Conservation (phyloP, 2,797 vertebrate species). For the Notamacropus eugenii region DNA sequence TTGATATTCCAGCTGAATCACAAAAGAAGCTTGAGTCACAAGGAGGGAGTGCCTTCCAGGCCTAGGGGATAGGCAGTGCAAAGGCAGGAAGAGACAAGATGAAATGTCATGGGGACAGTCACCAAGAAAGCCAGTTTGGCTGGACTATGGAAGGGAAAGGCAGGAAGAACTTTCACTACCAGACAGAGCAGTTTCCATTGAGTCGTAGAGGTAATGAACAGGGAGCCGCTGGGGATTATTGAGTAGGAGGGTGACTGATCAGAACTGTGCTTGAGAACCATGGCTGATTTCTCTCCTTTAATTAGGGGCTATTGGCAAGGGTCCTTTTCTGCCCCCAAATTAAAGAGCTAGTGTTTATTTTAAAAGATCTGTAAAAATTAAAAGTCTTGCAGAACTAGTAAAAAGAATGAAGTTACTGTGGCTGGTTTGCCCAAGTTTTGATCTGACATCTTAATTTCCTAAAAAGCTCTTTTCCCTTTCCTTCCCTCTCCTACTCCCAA, state of each 20-base stretch:
- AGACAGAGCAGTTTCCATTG: neutral
- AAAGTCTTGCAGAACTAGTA: neutral
- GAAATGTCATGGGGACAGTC: neutral
- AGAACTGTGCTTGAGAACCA: neutral
- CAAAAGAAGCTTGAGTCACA: neutral
- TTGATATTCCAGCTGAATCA: neutral
- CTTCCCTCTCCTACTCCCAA: neutral
- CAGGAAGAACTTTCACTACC: neutral
- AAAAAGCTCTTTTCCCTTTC: neutral
- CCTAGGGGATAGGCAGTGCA: fast-evolving
- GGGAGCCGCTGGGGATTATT: neutral
- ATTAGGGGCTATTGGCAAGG: neutral
- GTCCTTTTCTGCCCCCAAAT: neutral
- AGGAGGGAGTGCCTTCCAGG: neutral
- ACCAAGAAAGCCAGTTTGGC: neutral
- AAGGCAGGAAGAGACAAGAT: neutral
- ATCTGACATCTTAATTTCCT: slow-evolving; percentile 28
- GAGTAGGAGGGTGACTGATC: neutral
- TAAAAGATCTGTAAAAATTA: neutral
- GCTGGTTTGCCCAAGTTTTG: neutral
- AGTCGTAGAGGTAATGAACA: neutral
- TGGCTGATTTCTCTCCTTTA: neutral
- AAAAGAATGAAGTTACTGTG: neutral
- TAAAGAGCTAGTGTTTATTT: neutral
- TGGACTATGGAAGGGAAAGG: neutral